Evolutionary conservation across 2,888 invertebrate species (phyloP).

Genomic region (Orthosia incerta): DNA sequence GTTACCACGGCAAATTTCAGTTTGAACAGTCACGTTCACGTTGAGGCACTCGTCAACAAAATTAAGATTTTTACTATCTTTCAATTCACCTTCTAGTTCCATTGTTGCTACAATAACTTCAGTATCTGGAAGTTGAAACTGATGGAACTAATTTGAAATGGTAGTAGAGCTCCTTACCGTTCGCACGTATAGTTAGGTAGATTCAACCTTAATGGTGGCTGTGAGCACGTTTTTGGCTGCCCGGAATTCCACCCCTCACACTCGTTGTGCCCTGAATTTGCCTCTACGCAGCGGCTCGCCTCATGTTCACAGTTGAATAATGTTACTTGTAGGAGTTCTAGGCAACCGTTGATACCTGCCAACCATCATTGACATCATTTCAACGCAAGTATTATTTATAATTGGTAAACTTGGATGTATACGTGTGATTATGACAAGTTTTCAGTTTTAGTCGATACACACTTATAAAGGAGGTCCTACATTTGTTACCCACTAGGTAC

Average conservation of each 20-base stretch:
- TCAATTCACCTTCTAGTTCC: conserved; percentile 12
- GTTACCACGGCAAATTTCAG: conserved; percentile 69
- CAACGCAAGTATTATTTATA: neutral
- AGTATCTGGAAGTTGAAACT: conserved; percentile 33
- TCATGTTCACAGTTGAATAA: neutral
- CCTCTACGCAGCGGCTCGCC: neutral
- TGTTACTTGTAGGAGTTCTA: neutral
- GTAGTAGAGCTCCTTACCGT: neutral
- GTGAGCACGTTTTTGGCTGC: neutral
- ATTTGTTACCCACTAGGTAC: too few species aligned
- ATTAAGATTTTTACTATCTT: conserved; percentile 47
- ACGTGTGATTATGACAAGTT: too few species aligned
- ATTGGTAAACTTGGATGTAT: too few species aligned
- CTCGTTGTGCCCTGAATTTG: neutral
- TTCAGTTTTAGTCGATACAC: too few species aligned
- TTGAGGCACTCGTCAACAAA: conserved; percentile 64
- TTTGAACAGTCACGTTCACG: conserved; percentile 60
- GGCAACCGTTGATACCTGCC: neutral
- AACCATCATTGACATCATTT: neutral
- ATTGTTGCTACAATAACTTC: conserved; percentile 22
- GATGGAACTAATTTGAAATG: neutral
- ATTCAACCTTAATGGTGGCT: neutral
- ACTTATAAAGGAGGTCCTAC: too few species aligned
- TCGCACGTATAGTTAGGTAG: neutral
- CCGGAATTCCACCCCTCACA: neutral